phyloP scores from a whole-genome alignment of 2,797 vertebrate species.

The Orestias chungarensis region DNA sequence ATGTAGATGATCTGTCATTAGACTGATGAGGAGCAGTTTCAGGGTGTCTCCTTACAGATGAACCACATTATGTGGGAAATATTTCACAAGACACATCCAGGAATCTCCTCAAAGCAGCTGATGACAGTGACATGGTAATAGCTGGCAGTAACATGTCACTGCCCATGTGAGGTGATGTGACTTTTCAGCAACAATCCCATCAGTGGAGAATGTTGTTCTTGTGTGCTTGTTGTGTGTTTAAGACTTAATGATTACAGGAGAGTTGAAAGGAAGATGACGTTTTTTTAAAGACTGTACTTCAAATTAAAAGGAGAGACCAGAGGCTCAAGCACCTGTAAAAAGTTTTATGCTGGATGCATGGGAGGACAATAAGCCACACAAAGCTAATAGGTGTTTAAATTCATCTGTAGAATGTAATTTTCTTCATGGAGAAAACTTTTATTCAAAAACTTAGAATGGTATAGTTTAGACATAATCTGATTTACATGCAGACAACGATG shows the following conservation, averaged over 20 bases:
- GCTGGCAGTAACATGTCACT: neutral
- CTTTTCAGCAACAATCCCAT: neutral
- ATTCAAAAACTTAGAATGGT: neutral
- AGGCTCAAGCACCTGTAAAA: neutral
- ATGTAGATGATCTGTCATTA: slow-evolving; percentile 3
- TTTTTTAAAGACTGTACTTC: neutral
- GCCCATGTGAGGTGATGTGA: neutral
- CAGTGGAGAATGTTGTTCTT: neutral
- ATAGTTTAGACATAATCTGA: neutral
- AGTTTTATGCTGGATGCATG: neutral
- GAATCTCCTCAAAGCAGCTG: slow-evolving; percentile 17
- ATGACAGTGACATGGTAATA: neutral
- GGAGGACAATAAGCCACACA: neutral
- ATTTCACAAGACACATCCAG: slow-evolving; percentile 32
- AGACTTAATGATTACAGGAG: neutral
- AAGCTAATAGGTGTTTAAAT: neutral
- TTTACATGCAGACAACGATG: neutral
- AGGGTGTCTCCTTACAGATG: slow-evolving; percentile 14
- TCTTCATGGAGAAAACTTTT: neutral
- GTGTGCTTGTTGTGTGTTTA: neutral
- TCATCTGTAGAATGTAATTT: neutral
- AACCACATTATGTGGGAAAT: slow-evolving; percentile 29
- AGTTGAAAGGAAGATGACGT: slow-evolving; percentile 3
- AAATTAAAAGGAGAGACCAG: neutral
- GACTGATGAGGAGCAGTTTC: slow-evolving; percentile 46